Evolutionary conservation across 1,140 invertebrate genomes (phyloP).

Genomic region (Charaxes varanes): DNA sequence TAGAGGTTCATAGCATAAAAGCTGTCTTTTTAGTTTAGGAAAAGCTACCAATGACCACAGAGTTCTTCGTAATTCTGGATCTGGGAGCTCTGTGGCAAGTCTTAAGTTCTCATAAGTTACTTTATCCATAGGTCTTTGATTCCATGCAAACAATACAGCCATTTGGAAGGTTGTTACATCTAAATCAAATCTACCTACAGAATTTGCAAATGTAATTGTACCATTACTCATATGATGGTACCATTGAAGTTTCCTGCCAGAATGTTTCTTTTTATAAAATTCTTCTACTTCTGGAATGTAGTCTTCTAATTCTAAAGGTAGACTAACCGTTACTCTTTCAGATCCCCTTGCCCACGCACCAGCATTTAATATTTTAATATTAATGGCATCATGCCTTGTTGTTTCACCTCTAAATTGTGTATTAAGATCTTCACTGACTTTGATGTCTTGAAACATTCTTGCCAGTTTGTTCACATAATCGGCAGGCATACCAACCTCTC

Average conservation of each 20-base stretch:
- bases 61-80: constrained; percentile 96
- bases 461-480: constrained; percentile 99
- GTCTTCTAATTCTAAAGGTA: constrained; percentile 97
- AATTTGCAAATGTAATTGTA: constrained; percentile 96
- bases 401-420: constrained; percentile 88
- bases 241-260: constrained; percentile 98
- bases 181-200: constrained; percentile 95
- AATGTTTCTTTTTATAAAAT: constrained; percentile 97
- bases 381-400: constrained; percentile 82
- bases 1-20: constrained; percentile 87
- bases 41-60: constrained; percentile 98
- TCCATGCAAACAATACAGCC: constrained; percentile 99
- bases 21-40: constrained; percentile 95
- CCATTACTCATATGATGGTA: constrained; percentile 99
- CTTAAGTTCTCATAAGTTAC: constrained; percentile 96
- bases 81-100: constrained; percentile 96
- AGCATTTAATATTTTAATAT: constrained; percentile 97
- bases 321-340: constrained; percentile 94
- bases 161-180: constrained; percentile 99
- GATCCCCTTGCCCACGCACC: constrained; percentile 97
- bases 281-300: constrained; percentile 98
- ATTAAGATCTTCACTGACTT: constrained; percentile 99
- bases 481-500: constrained; percentile 98
- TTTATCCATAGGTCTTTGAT: constrained; percentile 93
- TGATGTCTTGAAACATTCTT: constrained; percentile 98